Evolutionary conservation across 2,888 invertebrate genomes (phyloP).

Genomic region (Octodonta nipae): DNA sequence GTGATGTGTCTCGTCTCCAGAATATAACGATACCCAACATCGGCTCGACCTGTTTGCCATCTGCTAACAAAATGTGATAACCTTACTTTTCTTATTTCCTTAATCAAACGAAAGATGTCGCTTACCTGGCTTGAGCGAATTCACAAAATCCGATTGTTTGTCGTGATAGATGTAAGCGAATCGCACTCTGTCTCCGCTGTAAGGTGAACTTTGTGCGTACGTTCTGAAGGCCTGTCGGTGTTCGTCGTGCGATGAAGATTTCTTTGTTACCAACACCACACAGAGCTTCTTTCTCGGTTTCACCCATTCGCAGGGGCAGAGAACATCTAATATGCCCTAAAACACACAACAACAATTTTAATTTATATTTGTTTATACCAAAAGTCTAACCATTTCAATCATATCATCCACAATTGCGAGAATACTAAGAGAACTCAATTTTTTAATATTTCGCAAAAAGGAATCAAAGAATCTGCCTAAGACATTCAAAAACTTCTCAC

Average conservation of each 20-base stretch:
- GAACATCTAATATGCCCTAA: slow-evolving; percentile 58
- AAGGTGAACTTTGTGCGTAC: slow-evolving; percentile 55
- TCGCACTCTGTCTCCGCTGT: slow-evolving; percentile 51
- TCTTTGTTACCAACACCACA: slow-evolving; percentile 65
- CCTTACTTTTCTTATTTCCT: neutral
- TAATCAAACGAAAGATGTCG: no score
- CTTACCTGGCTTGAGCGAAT: slow-evolving; percentile 50
- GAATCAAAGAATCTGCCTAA: no score
- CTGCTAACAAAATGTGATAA: slow-evolving; percentile 32
- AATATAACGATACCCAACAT: slow-evolving; percentile 71
- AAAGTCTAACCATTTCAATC: no score
- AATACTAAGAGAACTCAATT: no score
- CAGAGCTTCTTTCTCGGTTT: slow-evolving; percentile 60
- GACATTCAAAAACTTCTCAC: no score
- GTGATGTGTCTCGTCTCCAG: slow-evolving; percentile 77
- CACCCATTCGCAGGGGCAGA: slow-evolving; percentile 83
- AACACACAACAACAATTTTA: slow-evolving; percentile 12
- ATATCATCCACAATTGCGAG: no score
- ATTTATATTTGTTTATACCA: no score
- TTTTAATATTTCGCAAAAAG: no score
- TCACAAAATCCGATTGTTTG: slow-evolving; percentile 69
- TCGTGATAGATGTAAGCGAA: slow-evolving; percentile 84
- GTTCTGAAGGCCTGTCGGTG: slow-evolving; percentile 56
- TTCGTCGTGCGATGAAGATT: slow-evolving; percentile 43
- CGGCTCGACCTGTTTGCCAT: slow-evolving; percentile 49